phyloP scores from a whole-genome alignment of 2,888 invertebrate genomes.

The Candidula unifasciata region DNA sequence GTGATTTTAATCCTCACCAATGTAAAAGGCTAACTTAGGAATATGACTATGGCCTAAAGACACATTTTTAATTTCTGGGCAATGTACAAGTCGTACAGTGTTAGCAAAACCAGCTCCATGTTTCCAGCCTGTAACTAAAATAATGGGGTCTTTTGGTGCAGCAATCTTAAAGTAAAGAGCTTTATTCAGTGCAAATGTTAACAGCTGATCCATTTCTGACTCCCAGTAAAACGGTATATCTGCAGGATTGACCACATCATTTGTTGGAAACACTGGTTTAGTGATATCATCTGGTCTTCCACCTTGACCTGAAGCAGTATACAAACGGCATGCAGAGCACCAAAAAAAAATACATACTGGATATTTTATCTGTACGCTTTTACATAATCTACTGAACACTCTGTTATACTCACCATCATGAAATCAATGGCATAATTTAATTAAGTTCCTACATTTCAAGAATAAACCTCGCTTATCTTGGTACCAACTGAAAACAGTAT shows the following conservation, averaged over 20 bases:
- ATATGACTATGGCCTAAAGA: background rate
- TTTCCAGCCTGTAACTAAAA: conserved; percentile 97
- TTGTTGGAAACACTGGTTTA: background rate
- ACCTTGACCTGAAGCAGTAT: background rate
- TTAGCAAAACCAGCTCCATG: conserved; percentile 97
- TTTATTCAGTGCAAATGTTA: conserved; percentile 79
- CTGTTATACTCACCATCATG: too few species aligned
- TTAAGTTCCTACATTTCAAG: too few species aligned
- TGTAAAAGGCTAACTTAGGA: conserved; percentile 31
- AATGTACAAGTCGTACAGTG: conserved; percentile 90
- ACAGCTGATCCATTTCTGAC: conserved; percentile 77
- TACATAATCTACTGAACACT: too few species aligned
- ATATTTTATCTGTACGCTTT: too few species aligned
- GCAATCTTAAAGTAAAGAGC: conserved; percentile 93
- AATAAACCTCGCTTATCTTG: too few species aligned
- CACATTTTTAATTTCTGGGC: conserved; percentile 9
- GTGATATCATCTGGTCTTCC: conserved; percentile 6
- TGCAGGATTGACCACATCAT: background rate
- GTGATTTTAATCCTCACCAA: background rate
- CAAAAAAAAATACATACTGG: too few species aligned
- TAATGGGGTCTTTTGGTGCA: conserved; percentile 89
- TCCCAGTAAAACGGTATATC: conserved; percentile 69
- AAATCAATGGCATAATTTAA: too few species aligned
- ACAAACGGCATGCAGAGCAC: background rate
- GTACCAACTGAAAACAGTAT: too few species aligned